These are phyloP conservation scores for Drosophila paulistorum DNA, from an alignment of 1,140 invertebrate genomes.

Conservation along the genomic window DNA sequence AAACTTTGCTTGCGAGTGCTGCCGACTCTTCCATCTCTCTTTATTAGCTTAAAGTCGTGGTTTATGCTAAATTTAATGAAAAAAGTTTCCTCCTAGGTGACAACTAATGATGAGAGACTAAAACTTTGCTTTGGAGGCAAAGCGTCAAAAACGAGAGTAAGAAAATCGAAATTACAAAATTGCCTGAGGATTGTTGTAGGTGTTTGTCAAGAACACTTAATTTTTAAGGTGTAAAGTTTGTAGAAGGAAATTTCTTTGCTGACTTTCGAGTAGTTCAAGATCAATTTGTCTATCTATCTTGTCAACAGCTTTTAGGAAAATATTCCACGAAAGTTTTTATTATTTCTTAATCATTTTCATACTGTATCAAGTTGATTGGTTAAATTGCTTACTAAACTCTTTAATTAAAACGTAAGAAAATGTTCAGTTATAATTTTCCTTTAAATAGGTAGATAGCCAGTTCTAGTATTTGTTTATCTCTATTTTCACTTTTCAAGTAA, in stretches of 20 bases:
- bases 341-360: too few species aligned
- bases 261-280: too few species aligned
- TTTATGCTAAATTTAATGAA: conserved; percentile 58
- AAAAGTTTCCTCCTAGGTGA: conserved; percentile 56
- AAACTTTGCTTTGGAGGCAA: neutral
- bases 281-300: too few species aligned
- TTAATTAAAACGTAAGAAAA: too few species aligned
- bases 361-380: too few species aligned
- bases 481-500: neutral
- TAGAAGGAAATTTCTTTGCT: too few species aligned
- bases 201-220: too few species aligned
- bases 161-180: neutral
- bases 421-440: neutral
- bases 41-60: conserved; percentile 45
- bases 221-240: too few species aligned
- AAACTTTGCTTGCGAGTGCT: neutral
- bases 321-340: too few species aligned
- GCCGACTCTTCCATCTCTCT: neutral
- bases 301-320: too few species aligned
- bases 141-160: neutral
- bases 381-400: too few species aligned
- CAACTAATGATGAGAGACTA: conserved; percentile 13
- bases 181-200: neutral
- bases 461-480: neutral
- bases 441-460: neutral